phyloP scores from a whole-genome alignment of 2,113 vertebrate species.

The Symphodus melops region DNA sequence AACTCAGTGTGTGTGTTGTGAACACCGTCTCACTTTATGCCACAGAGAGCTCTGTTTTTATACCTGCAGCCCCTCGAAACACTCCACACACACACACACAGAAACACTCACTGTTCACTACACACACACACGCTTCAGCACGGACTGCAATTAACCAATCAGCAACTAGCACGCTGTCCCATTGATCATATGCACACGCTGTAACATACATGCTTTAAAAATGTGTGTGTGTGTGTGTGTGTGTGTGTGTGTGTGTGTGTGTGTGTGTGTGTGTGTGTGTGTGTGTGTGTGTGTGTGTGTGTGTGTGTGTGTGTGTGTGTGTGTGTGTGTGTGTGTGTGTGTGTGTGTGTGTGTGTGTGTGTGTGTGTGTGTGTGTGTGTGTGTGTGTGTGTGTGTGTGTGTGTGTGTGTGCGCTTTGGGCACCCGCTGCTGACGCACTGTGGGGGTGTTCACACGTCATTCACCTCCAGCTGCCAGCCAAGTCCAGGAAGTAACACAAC shows the following conservation, averaged over 20 bases:
- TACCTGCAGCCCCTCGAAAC: too few species aligned
- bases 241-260: background rate
- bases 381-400: background rate
- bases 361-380: constrained; percentile 3
- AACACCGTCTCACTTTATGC: too few species aligned
- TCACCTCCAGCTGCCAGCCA: constrained; percentile 44
- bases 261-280: constrained; percentile 2
- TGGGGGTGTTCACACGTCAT: constrained; percentile 50
- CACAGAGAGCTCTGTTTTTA: too few species aligned
- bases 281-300: constrained; percentile 5
- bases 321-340: constrained; percentile 2
- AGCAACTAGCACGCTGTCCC: background rate
- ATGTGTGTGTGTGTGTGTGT: background rate
- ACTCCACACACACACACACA: too few species aligned
- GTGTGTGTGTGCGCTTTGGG: background rate
- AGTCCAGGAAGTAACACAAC: constrained; percentile 25
- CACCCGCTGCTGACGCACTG: constrained; percentile 28
- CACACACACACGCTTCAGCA: background rate
- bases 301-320: background rate
- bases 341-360: background rate
- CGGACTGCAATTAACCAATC: constrained; percentile 17
- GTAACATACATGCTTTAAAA: background rate
- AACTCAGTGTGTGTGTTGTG: too few species aligned
- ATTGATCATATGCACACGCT: background rate
- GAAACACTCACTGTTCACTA: too few species aligned